Conservation (phyloP, 2,113 vertebrate genomes). For the Tricholaema leucomelas region DNA sequence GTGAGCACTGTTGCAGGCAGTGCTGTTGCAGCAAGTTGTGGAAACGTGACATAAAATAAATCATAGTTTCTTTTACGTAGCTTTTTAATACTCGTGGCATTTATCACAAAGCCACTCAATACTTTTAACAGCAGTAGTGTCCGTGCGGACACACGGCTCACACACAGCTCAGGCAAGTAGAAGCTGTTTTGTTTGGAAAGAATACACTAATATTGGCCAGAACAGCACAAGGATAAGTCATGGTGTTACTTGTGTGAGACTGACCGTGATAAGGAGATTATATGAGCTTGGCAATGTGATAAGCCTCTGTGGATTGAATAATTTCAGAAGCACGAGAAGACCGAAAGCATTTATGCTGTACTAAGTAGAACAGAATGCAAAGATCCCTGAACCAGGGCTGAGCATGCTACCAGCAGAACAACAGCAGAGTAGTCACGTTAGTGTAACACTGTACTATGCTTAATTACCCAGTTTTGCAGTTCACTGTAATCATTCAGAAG, state of each 20-base stretch:
- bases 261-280: slow-evolving; percentile 24
- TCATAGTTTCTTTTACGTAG: neutral
- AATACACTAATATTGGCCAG: slow-evolving; percentile 49
- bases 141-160: slow-evolving; percentile 41
- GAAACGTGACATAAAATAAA: slow-evolving; percentile 13
- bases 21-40: neutral
- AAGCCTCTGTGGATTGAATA: slow-evolving; percentile 11
- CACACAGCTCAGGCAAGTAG: slow-evolving; percentile 59
- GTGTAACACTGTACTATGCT: neutral
- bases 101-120: slow-evolving; percentile 58
- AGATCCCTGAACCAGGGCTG: neutral
- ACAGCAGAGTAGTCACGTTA: neutral
- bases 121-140: neutral
- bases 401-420: neutral
- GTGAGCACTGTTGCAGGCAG: no score
- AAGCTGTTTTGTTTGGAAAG: slow-evolving; percentile 55
- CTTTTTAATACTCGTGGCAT: slow-evolving; percentile 18
- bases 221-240: slow-evolving; percentile 28
- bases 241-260: slow-evolving; percentile 2
- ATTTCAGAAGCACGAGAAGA: neutral
- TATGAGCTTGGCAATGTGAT: slow-evolving; percentile 9
- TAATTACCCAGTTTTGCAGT: neutral
- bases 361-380: neutral
- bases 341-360: neutral
- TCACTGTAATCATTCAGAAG: neutral